These are phyloP conservation scores for Alethe diademata DNA, from an alignment of 2,113 vertebrate genomes.

Conservation along the genomic window DNA sequence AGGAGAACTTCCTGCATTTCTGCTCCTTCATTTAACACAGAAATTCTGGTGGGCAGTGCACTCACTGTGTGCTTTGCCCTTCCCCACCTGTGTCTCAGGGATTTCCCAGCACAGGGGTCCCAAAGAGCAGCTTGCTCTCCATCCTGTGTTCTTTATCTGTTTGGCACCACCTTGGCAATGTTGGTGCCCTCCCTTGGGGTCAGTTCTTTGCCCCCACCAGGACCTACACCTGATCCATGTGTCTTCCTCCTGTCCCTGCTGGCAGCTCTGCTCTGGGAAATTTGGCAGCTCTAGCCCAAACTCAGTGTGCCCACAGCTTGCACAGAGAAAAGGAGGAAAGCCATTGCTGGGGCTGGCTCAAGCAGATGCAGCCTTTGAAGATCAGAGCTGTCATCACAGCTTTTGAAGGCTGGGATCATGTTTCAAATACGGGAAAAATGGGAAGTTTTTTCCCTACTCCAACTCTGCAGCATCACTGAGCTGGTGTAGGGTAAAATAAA, in stretches of 20 bases:
- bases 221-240: background rate
- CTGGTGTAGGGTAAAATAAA: background rate
- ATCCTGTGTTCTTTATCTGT: background rate
- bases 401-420: background rate
- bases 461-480: background rate
- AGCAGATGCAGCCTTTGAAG: background rate
- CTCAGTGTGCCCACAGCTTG: background rate
- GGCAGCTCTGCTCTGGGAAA: background rate
- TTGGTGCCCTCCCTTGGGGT: background rate
- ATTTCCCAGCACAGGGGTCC: background rate
- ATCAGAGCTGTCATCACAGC: background rate
- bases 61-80: background rate
- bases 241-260: background rate
- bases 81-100: background rate
- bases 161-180: background rate
- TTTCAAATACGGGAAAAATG: background rate
- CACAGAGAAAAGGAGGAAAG: background rate
- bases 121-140: rapidly evolving
- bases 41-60: rapidly evolving
- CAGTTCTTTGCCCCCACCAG: background rate
- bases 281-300: background rate
- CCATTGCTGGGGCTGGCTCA: background rate
- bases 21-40: background rate
- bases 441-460: background rate
- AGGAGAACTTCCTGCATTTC: background rate